A percentile compares a stretch with the other conserved stretches of the same genome.
Conservation (phyloP, 1,140 invertebrate genomes). For the Drosophila prosaltans region DNA sequence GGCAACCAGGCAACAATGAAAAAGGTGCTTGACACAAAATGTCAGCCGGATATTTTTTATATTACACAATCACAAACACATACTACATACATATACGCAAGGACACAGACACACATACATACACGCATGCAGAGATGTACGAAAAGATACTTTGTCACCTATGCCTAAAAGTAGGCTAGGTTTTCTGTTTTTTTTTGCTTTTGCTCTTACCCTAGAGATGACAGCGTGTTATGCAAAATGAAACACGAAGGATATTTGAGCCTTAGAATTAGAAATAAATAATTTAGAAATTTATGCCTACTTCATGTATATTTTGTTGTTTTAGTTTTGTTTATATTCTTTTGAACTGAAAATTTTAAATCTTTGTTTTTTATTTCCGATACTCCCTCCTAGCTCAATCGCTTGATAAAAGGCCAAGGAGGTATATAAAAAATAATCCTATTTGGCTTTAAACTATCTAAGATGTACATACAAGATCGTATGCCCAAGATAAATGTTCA, state of each 20-base stretch:
- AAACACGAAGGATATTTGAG: not conserved
- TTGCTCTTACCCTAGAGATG: constrained; percentile 5
- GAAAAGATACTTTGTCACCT: constrained; percentile 31
- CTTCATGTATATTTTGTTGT: not conserved
- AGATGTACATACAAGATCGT: too few species aligned
- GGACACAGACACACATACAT: constrained; percentile 10
- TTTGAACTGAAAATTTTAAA: too few species aligned
- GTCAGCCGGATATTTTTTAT: constrained; percentile 82
- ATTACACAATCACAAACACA: constrained; percentile 72
- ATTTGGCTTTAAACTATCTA: too few species aligned
- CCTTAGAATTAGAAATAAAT: too few species aligned
- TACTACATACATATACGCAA: constrained; percentile 30
- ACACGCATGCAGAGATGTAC: constrained; percentile 7
- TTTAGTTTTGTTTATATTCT: too few species aligned
- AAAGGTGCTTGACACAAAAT: constrained; percentile 82
- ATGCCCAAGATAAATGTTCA: too few species aligned
- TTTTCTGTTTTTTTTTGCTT: constrained; percentile 44
- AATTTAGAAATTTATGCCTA: too few species aligned
- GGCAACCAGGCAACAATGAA: constrained; percentile 62
- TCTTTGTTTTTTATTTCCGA: too few species aligned
- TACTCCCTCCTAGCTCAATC: too few species aligned
- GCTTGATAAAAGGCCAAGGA: too few species aligned
- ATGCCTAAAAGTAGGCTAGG: constrained; percentile 23
- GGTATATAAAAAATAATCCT: too few species aligned
- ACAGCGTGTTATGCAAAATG: not conserved